Base-by-base conservation (phyloP, 2,888 invertebrate species). In the Hypena proboscidalis region DNA sequence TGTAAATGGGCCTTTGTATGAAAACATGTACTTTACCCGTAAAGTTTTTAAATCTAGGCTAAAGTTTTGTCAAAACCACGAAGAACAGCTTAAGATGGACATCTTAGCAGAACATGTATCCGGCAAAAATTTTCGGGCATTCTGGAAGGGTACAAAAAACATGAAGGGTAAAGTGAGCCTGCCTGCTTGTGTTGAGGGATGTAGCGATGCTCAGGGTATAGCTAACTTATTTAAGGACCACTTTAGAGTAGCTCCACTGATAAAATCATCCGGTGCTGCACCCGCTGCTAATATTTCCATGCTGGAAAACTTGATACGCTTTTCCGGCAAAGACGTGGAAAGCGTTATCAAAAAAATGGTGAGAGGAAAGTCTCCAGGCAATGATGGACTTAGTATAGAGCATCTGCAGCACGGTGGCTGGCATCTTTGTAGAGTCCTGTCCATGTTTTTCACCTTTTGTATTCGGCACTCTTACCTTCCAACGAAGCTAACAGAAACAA, bases 21-120 rank as follows among this genome's bases (percentile, higher is more conserved):
- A 22, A 2, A 8, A 8, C 14, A 32, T 32, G 32, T 4, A 3
- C 14, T 21, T 22, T 13, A 14, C 32, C 20, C 21, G 32, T 11
- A 32, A 32, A n/a, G 1, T 22, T 3, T 31, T 31, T 21, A 31
- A 31, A n/a, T 19, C 2, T 2, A 8, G 21, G 21, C 13, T 31
- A 3, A 32, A 32, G 20, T 32, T 21, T 21, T 32, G 32, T 22
- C 32, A 32, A 8, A 8, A 13, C 6, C 21, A 32, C 11, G 14
- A 32, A 3, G 13, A 29, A 8, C 8, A 29, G 17, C 15, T 29
- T 9, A 17, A 29, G 15, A n/a, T n/a, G n/a, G n/a, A n/a, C n/a
- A n/a, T n/a, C n/a, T n/a, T n/a, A n/a, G n/a, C n/a, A n/a, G n/a
- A 11, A 7, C 10, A 8, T 0, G 21, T 8, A n/a, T 21, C 32